Evolutionary conservation across 2,888 invertebrate species (phyloP).

Genomic region (Andricus curvator): DNA sequence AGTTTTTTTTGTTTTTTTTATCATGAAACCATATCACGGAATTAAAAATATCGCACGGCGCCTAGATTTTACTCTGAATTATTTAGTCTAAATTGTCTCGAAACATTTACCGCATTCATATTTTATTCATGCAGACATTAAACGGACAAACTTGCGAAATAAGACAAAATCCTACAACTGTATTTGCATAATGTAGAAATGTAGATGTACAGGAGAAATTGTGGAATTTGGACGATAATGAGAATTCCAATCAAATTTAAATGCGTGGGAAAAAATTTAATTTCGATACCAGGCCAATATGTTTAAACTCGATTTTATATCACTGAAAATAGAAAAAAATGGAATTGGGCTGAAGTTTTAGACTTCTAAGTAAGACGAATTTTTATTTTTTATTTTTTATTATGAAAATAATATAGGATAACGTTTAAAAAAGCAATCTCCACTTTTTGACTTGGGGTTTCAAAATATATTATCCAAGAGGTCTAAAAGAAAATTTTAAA

Average conservation of each 20-base stretch:
- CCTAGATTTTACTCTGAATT: conserved; percentile 8
- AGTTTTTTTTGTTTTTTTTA: not conserved
- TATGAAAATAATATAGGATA: no score
- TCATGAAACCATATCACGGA: not conserved
- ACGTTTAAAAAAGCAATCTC: no score
- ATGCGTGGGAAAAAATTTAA: not conserved
- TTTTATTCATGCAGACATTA: conserved; percentile 1
- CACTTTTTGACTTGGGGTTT: no score
- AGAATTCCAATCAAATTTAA: conserved; percentile 3
- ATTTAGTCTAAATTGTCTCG: not conserved
- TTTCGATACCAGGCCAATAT: not conserved
- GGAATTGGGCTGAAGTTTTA: no score
- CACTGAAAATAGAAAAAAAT: no score
- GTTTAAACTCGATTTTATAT: no score
- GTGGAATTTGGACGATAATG: not conserved
- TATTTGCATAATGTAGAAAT: conserved; percentile 2
- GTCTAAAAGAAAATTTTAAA: no score
- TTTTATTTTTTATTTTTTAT: no score
- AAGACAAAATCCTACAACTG: not conserved
- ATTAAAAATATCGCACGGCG: not conserved
- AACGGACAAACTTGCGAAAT: not conserved
- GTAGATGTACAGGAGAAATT: not conserved
- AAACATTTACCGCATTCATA: not conserved
- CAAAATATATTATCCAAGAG: no score
- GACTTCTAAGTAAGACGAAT: no score